Conservation (phyloP, 2,888 invertebrate genomes). For the Lasioglossum morio region DNA sequence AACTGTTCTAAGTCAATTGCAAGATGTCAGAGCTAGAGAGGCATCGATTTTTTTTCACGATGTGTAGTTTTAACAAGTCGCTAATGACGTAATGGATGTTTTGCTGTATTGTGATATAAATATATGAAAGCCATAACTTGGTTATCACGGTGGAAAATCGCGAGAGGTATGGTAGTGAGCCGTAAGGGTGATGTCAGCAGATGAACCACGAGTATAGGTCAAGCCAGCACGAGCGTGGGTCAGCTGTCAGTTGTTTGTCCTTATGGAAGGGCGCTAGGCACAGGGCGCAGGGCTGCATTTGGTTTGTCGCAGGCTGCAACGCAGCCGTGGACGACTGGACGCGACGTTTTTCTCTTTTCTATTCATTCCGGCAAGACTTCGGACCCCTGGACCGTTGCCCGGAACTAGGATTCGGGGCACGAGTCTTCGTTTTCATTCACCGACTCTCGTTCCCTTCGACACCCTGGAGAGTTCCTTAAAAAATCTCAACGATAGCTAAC, state of each 20-base stretch:
- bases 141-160: constrained; percentile 6
- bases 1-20: too few species aligned
- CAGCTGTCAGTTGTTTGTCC: constrained; percentile 84
- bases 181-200: constrained; percentile 80
- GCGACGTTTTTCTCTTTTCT: constrained; percentile 66
- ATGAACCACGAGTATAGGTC: constrained; percentile 83
- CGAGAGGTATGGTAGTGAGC: not conserved
- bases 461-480: not conserved
- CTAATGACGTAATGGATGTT: not conserved
- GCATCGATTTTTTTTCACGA: not conserved
- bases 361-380: constrained; percentile 56
- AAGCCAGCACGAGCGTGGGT: constrained; percentile 82
- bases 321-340: constrained; percentile 72
- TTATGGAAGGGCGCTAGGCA: constrained; percentile 61
- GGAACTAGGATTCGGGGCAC: constrained; percentile 48
- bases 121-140: not conserved
- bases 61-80: not conserved
- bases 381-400: constrained; percentile 70
- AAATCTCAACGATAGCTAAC: not conserved
- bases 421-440: constrained; percentile 40
- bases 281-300: constrained; percentile 65
- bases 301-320: constrained; percentile 77
- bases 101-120: not conserved
- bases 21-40: too few species aligned
- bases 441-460: constrained; percentile 7